Base-by-base conservation (phyloP, 2,888 invertebrate genomes). In the Pheosia tremula region DNA sequence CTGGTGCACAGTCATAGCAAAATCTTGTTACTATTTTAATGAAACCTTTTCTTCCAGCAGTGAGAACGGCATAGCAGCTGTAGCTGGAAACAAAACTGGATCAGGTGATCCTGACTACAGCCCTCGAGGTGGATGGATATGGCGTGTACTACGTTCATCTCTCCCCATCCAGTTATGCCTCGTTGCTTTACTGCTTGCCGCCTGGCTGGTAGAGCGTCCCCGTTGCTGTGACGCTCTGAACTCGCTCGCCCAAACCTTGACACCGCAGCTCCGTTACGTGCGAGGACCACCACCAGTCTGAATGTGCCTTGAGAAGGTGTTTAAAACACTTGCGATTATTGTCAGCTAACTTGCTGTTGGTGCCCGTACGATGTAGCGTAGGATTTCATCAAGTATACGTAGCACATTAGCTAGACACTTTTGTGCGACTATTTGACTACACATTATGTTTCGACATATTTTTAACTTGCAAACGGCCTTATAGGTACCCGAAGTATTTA, bases 221-320 rank as follows among this genome's bases (percentile, higher is more conserved):
- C 95, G 96, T 57, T 97, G 97, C 87, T 97, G 97, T 88, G 97
- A 97, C 83, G 95, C 96, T 61, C 94, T 97, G 78, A 97, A 97
- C 90, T 96, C 96, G 61, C 95, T 97, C 69, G 96, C 96, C 59
- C 94, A 97, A 77, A 96, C 96, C 0, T 89, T 97, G 52, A 96
- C 96, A n/a, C 97, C 97, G 5, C 97, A 97, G 79, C 92, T 97
- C 62, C 96, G 96, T 75, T 97, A 97, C 85, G 95, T 97, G n/a
- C 95, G 96, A 65, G 97, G 97, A 68, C 97, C 97, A 10, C 97
- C 97, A 36, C 97, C 97, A 8, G 95, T 97, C 73, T 97, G 95
- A 95, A 84, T 68, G 58, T 63, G 13, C 57, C 59, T 65, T 61
- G 59, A 45, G 59, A 61, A 57, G 13, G 81, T 81, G 75, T 78